Evolutionary conservation across 2,888 invertebrate species (phyloP).

Genomic region (Calameuta filiformis): DNA sequence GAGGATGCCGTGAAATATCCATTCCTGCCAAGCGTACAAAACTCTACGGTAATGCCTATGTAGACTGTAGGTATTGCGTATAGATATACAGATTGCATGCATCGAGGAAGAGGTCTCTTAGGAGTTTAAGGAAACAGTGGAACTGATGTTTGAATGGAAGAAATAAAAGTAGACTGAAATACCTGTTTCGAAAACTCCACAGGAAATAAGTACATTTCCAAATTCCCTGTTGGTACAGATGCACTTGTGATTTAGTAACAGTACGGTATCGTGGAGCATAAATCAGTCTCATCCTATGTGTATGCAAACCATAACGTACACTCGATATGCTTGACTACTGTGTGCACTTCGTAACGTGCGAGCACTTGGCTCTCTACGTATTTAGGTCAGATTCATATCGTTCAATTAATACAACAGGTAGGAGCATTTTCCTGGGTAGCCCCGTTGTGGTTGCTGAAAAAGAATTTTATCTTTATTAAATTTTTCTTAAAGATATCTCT

Average conservation of each 20-base stretch:
- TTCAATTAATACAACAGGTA: not conserved
- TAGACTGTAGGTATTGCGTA: not conserved
- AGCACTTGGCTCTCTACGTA: not conserved
- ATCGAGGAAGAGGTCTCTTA: not conserved
- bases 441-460: not conserved
- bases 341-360: not conserved
- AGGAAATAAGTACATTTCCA: not conserved
- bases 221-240: not conserved
- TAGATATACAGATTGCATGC: not conserved
- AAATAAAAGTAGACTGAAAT: not conserved
- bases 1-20: slow-evolving; percentile 22
- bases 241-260: not conserved
- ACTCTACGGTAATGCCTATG: not conserved
- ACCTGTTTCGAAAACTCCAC: not conserved
- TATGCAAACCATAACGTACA: not conserved
- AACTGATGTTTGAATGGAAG: not conserved
- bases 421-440: not conserved
- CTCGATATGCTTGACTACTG: not conserved
- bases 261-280: not conserved
- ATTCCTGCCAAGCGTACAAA: not conserved
- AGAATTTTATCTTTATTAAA: not conserved
- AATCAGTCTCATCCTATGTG: not conserved
- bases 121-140: not conserved
- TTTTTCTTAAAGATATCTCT: not conserved
- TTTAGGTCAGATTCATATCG: not conserved